Conservation (phyloP, 2,888 invertebrate genomes). For the Drepana falcataria region DNA sequence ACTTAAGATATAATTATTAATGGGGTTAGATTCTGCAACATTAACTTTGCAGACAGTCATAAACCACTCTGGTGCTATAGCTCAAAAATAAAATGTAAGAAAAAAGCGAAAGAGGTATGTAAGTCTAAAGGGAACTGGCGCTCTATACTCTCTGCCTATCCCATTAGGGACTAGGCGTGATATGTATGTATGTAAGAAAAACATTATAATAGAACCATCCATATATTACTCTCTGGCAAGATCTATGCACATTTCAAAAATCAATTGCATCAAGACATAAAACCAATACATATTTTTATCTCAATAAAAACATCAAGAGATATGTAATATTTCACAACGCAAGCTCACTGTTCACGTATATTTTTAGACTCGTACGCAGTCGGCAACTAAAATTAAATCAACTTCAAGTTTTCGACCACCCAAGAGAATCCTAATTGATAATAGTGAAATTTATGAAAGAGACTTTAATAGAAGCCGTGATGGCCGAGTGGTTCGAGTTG, state of each 20-base stretch:
- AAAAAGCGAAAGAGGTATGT: too few species aligned
- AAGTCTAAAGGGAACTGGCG: too few species aligned
- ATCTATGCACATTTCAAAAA: not conserved
- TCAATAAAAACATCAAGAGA: not conserved
- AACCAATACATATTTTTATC: not conserved
- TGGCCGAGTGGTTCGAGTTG: too few species aligned
- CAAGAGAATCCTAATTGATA: constrained; percentile 14
- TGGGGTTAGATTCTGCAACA: too few species aligned
- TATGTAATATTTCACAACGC: not conserved
- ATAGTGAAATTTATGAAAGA: not conserved
- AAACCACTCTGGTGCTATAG: too few species aligned
- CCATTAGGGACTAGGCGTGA: too few species aligned
- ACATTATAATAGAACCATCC: not conserved
- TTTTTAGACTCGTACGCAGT: constrained; percentile 7
- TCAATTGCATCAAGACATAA: not conserved
- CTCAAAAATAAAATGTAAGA: too few species aligned
- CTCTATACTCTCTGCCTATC: too few species aligned
- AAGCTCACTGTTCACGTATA: not conserved
- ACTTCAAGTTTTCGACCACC: constrained; percentile 17
- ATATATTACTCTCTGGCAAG: not conserved
- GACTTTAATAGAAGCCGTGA: too few species aligned
- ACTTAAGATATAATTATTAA: too few species aligned
- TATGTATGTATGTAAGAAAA: too few species aligned
- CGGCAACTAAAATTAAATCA: constrained; percentile 10
- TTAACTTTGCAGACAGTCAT: too few species aligned